phyloP scores from a whole-genome alignment of 2,888 invertebrate genomes.

The Drosophila nr. fundita region DNA sequence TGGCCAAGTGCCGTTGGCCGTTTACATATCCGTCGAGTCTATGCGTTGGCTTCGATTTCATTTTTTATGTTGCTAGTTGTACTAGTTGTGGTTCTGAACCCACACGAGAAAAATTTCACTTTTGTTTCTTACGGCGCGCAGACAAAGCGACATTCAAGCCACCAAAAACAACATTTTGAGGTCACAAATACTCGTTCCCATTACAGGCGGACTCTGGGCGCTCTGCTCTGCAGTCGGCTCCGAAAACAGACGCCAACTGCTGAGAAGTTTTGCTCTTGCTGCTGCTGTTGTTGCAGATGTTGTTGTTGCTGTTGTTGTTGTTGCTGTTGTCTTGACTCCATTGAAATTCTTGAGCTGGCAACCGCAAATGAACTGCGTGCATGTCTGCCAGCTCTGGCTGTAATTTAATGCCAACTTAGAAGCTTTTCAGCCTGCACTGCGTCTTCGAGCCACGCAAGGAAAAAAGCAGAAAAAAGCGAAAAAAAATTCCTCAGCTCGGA shows the following conservation, averaged over 20 bases:
- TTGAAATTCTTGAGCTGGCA: constrained; percentile 71
- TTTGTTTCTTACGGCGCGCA: constrained; percentile 68
- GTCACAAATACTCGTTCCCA: constrained; percentile 74
- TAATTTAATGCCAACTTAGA: constrained; percentile 79
- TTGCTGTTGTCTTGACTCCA: constrained; percentile 47
- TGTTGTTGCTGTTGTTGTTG: constrained; percentile 23
- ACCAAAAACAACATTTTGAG: constrained; percentile 59
- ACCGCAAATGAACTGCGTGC: constrained; percentile 74
- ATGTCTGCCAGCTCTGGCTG: constrained; percentile 33
- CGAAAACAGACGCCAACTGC: constrained; percentile 32
- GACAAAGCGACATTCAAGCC: constrained; percentile 73
- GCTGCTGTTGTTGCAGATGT: constrained; percentile 17
- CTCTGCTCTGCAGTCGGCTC: constrained; percentile 34
- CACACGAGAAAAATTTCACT: constrained; percentile 73
- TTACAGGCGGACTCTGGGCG: constrained; percentile 39
- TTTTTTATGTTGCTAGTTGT: constrained; percentile 52
- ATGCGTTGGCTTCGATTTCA: constrained; percentile 57
- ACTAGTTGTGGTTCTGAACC: constrained; percentile 55
- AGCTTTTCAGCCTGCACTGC: constrained; percentile 48
- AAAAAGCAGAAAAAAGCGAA: not conserved
- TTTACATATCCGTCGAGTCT: constrained; percentile 27
- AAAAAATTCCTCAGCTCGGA: constrained; percentile 46
- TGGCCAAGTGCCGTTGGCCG: constrained; percentile 53
- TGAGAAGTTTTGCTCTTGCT: constrained; percentile 11
- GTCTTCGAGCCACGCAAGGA: constrained; percentile 27